Evolutionary conservation across 2,888 invertebrate genomes (phyloP), one percentile per base, ranked within the genome.

Genomic region (Cinara cedri): DNA sequence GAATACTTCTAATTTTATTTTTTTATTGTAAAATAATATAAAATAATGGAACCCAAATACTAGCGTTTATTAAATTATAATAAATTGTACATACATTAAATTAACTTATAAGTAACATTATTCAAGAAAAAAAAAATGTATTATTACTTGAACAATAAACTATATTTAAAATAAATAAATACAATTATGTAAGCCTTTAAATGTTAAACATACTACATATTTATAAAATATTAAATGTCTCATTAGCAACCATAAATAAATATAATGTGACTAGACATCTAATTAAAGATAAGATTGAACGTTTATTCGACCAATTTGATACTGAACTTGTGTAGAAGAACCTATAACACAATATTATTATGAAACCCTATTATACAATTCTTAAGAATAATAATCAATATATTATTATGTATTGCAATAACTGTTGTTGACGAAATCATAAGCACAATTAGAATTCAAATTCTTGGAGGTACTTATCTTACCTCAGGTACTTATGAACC

Each of bases 261-360:
- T 9, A 63, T 62, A 3, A 54, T 65, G 16, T 42, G 44, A 75
- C 54, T 75, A 75, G 24, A 65, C 11, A 62, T 34, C 16, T 34
- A 60, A 57, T 78, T 60, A 78, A 49, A 78, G 66, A 60, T 78
- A 78, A n/a, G 78, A 70, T 55, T 78, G 78, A 49, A 78, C 57
- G 21, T 78, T 78, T 49, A 65, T 21, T 78, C 78, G 66, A 70
- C 68, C 68, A 51, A 78, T 78, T 70, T 78, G 78, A 60, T 60
- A 78, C 9, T 78, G 76, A 16, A 78, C 19, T 78, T 66, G 76
- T 14, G 66, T 66, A 46, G 76, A 68, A 49, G 76, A 78, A 70
- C 68, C 78, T 78, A 34, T 13, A 78, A 78, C 19, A 78, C 24
- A 68, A 66, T 34, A 34, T 34, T 34, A 4, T 4, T 34, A 34